Conservation (phyloP, 2,888 invertebrate species). For the Ophion ellenae region DNA sequence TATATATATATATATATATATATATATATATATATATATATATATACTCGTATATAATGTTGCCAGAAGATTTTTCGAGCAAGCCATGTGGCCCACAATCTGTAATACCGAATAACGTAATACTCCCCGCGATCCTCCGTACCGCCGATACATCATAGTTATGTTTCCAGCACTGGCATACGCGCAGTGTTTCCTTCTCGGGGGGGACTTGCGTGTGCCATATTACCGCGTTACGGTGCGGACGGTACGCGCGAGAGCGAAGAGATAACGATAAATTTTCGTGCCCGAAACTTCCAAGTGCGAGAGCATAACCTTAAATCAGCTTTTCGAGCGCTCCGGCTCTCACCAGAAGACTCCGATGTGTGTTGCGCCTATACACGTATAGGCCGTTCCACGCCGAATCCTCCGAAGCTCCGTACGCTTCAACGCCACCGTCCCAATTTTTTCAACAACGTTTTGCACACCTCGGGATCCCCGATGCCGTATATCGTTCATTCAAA, state of each 20-base stretch:
- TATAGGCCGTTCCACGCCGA: not conserved
- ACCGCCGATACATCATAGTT: constrained; percentile 41
- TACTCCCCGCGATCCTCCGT: constrained; percentile 5
- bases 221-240: constrained; percentile 29
- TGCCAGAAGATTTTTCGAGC: constrained; percentile 6
- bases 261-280: constrained; percentile 55
- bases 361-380: not conserved
- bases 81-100: constrained; percentile 54
- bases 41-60: not conserved
- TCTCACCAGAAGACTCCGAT: not conserved
- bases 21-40: not conserved
- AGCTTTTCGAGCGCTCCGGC: constrained; percentile 25
- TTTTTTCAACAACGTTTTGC: not conserved
- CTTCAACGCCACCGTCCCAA: not conserved
- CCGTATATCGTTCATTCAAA: not conserved
- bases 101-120: constrained; percentile 62
- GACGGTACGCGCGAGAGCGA: not conserved
- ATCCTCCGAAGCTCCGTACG: not conserved
- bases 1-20: too few relatives aligned
- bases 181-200: not conserved
- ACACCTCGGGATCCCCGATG: not conserved
- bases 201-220: not conserved
- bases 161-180: constrained; percentile 34
- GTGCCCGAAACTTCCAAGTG: constrained; percentile 23
- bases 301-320: constrained; percentile 48